Conservation (phyloP, 2,113 vertebrate species). For the Heteronetta atricapilla region DNA sequence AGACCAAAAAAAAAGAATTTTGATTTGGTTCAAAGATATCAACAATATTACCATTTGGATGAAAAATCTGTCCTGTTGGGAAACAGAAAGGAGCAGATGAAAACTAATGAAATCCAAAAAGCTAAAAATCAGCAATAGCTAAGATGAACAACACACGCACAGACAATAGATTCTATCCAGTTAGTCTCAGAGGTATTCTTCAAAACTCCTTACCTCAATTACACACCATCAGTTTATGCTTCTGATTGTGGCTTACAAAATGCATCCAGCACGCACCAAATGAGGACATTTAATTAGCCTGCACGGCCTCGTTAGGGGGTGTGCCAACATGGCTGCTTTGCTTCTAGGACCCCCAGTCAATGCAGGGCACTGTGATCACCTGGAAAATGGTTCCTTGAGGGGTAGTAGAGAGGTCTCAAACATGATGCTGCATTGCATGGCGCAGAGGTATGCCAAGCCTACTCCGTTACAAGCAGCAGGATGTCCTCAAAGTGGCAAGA, state of each 20-base stretch:
- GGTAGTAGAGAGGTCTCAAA: background rate
- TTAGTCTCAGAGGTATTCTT: background rate
- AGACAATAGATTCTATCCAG: background rate
- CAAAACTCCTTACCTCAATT: background rate
- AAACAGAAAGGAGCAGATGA: background rate
- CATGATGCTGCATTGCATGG: background rate
- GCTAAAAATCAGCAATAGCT: background rate
- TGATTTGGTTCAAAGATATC: background rate
- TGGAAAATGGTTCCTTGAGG: background rate
- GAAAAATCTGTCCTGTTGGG: background rate
- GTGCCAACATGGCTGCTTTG: background rate
- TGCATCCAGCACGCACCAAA: background rate
- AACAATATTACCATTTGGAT: background rate
- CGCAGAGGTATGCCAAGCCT: background rate
- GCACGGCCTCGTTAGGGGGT: too few relatives aligned
- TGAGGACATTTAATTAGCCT: background rate
- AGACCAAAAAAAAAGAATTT: background rate
- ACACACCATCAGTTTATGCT: too few relatives aligned
- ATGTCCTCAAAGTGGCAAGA: background rate
- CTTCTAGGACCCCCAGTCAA: background rate
- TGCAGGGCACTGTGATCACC: background rate
- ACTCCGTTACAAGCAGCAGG: background rate
- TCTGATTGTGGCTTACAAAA: too few relatives aligned
- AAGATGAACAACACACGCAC: background rate
- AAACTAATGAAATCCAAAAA: background rate